Evolutionary conservation across 2,888 invertebrate genomes (phyloP).

Genomic region (Atethmia centrago): DNA sequence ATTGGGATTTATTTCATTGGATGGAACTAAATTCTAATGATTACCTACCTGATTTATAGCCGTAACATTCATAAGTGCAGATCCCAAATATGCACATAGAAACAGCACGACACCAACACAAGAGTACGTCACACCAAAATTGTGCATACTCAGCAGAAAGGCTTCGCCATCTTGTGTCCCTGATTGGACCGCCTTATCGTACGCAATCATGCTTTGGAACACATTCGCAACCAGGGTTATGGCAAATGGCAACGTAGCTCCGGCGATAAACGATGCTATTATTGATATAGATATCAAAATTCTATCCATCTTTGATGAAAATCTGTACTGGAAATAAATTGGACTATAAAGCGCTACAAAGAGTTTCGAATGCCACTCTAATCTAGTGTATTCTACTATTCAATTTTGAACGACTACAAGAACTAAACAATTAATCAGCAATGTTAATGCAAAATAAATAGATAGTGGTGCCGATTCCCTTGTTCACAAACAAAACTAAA

Average conservation of each 20-base stretch:
- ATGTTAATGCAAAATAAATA: background rate
- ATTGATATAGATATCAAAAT: constrained; percentile 89
- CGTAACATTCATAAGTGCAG: constrained; percentile 92
- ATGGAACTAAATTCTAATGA: background rate
- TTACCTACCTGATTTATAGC: constrained; percentile 92
- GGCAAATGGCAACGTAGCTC: constrained; percentile 72
- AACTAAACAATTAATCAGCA: background rate
- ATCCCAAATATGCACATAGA: constrained; percentile 90
- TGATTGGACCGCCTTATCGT: constrained; percentile 72
- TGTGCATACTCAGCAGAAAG: constrained; percentile 86
- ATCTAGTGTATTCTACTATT: background rate
- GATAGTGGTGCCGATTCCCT: no score
- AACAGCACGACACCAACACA: constrained; percentile 91
- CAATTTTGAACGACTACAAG: background rate
- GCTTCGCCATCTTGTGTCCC: constrained; percentile 71
- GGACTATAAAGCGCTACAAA: constrained; percentile 25
- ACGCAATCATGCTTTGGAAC: constrained; percentile 91
- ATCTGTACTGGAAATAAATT: constrained; percentile 90
- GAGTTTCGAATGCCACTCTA: background rate
- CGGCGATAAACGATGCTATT: constrained; percentile 74
- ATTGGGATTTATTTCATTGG: background rate
- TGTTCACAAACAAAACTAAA: no score
- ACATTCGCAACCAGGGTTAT: constrained; percentile 80
- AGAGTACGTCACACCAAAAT: constrained; percentile 91
- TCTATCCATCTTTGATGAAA: constrained; percentile 90